phyloP scores from a whole-genome alignment of 2,888 invertebrate species.

The Anoncus sp. region DNA sequence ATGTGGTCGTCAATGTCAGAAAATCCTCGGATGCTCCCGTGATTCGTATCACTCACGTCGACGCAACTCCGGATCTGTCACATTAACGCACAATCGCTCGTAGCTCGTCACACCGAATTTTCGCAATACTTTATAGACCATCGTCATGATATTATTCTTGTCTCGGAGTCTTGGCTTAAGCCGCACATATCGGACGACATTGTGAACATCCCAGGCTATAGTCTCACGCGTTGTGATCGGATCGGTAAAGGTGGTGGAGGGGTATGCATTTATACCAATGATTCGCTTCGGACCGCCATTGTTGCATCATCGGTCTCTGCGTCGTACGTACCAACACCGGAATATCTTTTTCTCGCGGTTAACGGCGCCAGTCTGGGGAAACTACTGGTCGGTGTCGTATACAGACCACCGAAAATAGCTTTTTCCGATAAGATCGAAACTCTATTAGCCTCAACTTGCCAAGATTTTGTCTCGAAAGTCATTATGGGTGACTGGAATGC shows the following conservation, averaged over 20 bases:
- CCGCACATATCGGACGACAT: background rate
- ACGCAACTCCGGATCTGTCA: too few relatives aligned
- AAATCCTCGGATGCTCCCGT: background rate
- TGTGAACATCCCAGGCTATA: conserved; percentile 10
- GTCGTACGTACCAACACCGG: conserved; percentile 18
- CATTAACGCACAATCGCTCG: too few relatives aligned
- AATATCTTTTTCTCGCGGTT: conserved; percentile 34
- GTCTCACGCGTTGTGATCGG: conserved; percentile 17
- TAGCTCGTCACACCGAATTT: conserved; percentile 9
- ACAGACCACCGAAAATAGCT: conserved; percentile 37
- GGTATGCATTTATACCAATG: conserved; percentile 12
- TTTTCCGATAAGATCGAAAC: conserved; percentile 25
- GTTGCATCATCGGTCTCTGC: background rate
- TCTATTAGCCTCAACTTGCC: conserved; percentile 9
- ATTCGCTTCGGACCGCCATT: background rate
- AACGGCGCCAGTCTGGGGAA: background rate
- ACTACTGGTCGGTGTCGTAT: conserved; percentile 33
- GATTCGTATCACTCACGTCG: too few relatives aligned
- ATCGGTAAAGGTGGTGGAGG: conserved; percentile 28
- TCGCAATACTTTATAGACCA: background rate
- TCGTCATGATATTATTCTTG: conserved; percentile 13
- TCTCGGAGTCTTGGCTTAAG: conserved; percentile 40
- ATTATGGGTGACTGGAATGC: conserved; percentile 53
- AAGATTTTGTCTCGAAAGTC: conserved; percentile 33
- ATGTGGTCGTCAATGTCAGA: background rate